These are phyloP conservation scores for Embiotoca jacksoni DNA, from an alignment of 2,113 vertebrate genomes.

Conservation along the genomic window DNA sequence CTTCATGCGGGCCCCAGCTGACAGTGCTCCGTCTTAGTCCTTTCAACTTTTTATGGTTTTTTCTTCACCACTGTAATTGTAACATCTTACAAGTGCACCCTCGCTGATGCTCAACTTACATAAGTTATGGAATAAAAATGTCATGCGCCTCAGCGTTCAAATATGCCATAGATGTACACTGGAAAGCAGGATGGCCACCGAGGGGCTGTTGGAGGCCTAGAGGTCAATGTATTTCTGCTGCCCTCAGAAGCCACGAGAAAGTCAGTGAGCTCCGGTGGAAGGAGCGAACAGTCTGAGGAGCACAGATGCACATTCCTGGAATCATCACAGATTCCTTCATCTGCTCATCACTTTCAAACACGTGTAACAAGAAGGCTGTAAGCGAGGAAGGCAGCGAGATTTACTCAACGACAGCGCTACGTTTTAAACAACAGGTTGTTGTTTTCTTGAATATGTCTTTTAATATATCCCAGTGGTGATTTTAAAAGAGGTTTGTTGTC, in stretches of 20 bases:
- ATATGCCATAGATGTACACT: slow-evolving; percentile 58
- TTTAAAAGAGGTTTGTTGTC: slow-evolving; percentile 35
- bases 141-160: slow-evolving; percentile 56
- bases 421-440: slow-evolving; percentile 22
- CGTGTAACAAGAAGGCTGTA: slow-evolving; percentile 43
- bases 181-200: slow-evolving; percentile 60
- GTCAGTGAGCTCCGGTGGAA: slow-evolving; percentile 38
- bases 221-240: slow-evolving; percentile 63
- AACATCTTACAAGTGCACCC: slow-evolving; percentile 61
- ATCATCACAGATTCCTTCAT: slow-evolving; percentile 55
- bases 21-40: slow-evolving; percentile 54
- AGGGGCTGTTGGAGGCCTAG: slow-evolving; percentile 66
- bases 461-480: slow-evolving; percentile 10
- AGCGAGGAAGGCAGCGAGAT: slow-evolving; percentile 31
- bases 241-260: slow-evolving; percentile 43
- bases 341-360: slow-evolving; percentile 57
- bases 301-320: slow-evolving; percentile 50
- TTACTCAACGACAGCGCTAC: slow-evolving; percentile 15
- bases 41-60: slow-evolving; percentile 59
- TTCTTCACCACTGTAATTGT: slow-evolving; percentile 58
- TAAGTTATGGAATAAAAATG: slow-evolving; percentile 74
- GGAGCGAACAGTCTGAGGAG: slow-evolving; percentile 29
- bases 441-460: slow-evolving; percentile 10
- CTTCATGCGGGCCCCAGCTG: slow-evolving; percentile 36
- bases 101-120: slow-evolving; percentile 53